Percentiles rank a stretch among this genome's conserved stretches.
These are phyloP conservation scores for Paraescarpia echinospica DNA, from an alignment of 1,140 invertebrate species.

Conservation along the genomic window DNA sequence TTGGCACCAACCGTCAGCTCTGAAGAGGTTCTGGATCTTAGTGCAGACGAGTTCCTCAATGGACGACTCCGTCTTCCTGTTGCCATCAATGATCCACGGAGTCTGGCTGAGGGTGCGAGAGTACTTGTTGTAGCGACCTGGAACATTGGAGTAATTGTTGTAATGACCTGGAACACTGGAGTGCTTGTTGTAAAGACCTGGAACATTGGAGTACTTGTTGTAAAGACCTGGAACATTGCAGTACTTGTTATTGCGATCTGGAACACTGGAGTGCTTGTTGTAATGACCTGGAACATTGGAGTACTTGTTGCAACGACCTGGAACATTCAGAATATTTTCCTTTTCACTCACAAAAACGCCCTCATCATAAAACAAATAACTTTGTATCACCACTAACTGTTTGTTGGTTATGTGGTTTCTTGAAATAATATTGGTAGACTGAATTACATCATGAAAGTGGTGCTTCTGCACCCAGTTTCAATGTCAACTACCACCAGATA, in stretches of 20 bases:
- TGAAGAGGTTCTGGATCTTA: background rate
- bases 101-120: constrained; percentile 86
- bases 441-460: background rate
- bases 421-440: background rate
- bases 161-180: constrained; percentile 73
- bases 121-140: constrained; percentile 84
- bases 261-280: background rate
- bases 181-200: constrained; percentile 84
- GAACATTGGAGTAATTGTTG: constrained; percentile 72
- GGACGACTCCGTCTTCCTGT: constrained; percentile 77
- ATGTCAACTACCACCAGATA: background rate
- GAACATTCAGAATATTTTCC: background rate
- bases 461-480: background rate
- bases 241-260: background rate
- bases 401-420: background rate
- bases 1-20: background rate
- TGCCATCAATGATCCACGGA: constrained; percentile 87
- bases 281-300: constrained; percentile 2
- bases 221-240: constrained; percentile 69
- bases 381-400: background rate
- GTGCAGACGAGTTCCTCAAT: constrained; percentile 86
- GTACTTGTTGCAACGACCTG: background rate
- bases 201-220: constrained; percentile 72
- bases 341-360: background rate
- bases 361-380: background rate